phyloP scores from a whole-genome alignment of 2,113 vertebrate species.

The Pseudonaja textilis region DNA sequence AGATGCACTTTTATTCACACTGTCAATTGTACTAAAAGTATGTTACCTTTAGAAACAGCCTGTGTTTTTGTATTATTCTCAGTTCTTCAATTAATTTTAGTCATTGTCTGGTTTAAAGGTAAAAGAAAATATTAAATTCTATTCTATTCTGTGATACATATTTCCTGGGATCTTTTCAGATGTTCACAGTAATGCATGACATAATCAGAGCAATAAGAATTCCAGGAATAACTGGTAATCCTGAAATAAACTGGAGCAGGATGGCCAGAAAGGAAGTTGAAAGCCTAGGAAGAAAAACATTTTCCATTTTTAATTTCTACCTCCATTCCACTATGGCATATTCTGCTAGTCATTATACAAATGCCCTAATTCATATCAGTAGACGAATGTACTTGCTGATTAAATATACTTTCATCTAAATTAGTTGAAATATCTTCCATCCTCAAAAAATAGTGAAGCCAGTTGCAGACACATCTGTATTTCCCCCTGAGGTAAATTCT shows the following conservation, averaged over 20 bases:
- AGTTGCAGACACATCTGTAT: conserved; percentile 22
- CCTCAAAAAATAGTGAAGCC: neutral
- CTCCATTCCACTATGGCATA: neutral
- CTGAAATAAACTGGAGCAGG: neutral
- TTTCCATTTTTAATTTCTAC: neutral
- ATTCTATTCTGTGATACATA: conserved; percentile 22
- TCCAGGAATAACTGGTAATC: conserved; percentile 3
- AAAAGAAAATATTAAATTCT: conserved; percentile 29
- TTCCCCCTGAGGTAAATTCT: conserved; percentile 9
- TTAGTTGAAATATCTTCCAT: neutral
- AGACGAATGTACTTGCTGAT: conserved; percentile 17
- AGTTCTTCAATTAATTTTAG: conserved; percentile 36
- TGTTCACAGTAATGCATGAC: neutral
- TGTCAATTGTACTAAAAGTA: conserved; percentile 69
- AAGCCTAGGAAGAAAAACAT: neutral
- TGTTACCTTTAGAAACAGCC: conserved; percentile 62
- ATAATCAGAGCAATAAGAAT: conserved; percentile 47
- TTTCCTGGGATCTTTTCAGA: conserved; percentile 35
- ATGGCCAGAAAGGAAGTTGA: neutral
- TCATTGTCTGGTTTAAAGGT: conserved; percentile 21
- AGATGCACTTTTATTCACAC: conserved; percentile 64
- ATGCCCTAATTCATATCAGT: neutral
- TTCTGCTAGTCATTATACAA: conserved; percentile 9
- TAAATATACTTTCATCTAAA: neutral
- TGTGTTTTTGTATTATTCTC: conserved; percentile 54